phyloP scores from a whole-genome alignment of 2,888 invertebrate genomes.

The Balanococcus diminutus region DNA sequence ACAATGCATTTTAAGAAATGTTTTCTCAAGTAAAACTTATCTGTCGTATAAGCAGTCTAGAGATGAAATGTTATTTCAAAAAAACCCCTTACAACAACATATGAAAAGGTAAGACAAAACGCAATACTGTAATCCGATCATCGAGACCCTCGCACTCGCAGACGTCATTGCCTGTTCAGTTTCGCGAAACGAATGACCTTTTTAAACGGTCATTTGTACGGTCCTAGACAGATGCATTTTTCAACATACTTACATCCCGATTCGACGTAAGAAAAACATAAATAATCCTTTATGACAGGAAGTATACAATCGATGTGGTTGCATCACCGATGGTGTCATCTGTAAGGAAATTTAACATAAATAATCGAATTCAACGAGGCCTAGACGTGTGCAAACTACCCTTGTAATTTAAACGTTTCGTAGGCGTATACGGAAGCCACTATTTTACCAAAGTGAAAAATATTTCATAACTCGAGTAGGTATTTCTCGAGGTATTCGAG shows the following conservation, averaged over 20 bases:
- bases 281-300: slow-evolving; percentile 45
- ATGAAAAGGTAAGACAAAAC: slow-evolving; percentile 4
- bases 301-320: slow-evolving; percentile 33
- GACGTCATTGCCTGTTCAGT: not conserved
- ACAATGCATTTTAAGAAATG: not conserved
- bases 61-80: slow-evolving; percentile 13
- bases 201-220: slow-evolving; percentile 35
- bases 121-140: slow-evolving; percentile 4
- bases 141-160: not conserved
- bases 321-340: slow-evolving; percentile 44
- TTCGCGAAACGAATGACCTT: not conserved
- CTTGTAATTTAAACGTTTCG: slow-evolving; percentile 13
- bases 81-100: not conserved
- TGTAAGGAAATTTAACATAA: slow-evolving; percentile 34
- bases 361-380: slow-evolving; percentile 37
- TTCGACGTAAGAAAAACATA: slow-evolving; percentile 47
- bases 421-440: slow-evolving; percentile 19
- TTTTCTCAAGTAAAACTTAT: not conserved
- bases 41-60: not conserved
- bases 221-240: slow-evolving; percentile 3
- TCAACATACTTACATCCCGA: not conserved
- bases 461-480: not conserved
- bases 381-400: slow-evolving; percentile 13
- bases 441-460: slow-evolving; percentile 1
- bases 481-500: not conserved